These are phyloP conservation scores for Busseola fusca DNA, from an alignment of 2,888 invertebrate genomes.

Conservation along the genomic window DNA sequence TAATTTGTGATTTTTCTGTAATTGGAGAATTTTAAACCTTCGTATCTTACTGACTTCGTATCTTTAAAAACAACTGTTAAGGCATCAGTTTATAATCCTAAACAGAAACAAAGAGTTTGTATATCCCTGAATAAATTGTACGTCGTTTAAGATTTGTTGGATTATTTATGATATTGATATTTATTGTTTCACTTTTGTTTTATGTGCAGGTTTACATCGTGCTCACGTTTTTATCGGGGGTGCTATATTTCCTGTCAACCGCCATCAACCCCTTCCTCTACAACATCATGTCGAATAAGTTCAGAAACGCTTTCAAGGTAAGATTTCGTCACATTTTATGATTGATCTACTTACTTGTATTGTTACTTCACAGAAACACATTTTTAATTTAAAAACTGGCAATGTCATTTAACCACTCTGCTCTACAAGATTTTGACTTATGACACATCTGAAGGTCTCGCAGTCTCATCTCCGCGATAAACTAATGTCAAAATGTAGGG, in stretches of 20 bases:
- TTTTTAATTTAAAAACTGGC: slow-evolving; percentile 31
- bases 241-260: slow-evolving; percentile 97
- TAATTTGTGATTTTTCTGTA: not conserved
- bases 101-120: not conserved
- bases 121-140: slow-evolving; percentile 11
- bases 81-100: no score
- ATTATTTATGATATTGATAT: slow-evolving; percentile 46
- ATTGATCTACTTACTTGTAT: slow-evolving; percentile 38
- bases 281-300: slow-evolving; percentile 98
- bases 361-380: not conserved
- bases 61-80: no score
- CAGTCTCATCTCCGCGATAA: no score
- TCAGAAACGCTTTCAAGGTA: slow-evolving; percentile 97
- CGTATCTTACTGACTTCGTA: not conserved
- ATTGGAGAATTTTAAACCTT: slow-evolving; percentile 12
- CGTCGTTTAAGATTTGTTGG: slow-evolving; percentile 19
- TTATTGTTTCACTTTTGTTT: slow-evolving; percentile 38
- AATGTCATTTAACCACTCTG: slow-evolving; percentile 35
- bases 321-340: slow-evolving; percentile 58
- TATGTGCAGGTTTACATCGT: slow-evolving; percentile 90
- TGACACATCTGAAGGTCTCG: no score
- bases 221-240: slow-evolving; percentile 95
- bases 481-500: no score
- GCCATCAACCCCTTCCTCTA: slow-evolving; percentile 98
- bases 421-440: no score